Evolutionary conservation across 1,140 invertebrate species (phyloP).

Genomic region (Drosophila lowei): DNA sequence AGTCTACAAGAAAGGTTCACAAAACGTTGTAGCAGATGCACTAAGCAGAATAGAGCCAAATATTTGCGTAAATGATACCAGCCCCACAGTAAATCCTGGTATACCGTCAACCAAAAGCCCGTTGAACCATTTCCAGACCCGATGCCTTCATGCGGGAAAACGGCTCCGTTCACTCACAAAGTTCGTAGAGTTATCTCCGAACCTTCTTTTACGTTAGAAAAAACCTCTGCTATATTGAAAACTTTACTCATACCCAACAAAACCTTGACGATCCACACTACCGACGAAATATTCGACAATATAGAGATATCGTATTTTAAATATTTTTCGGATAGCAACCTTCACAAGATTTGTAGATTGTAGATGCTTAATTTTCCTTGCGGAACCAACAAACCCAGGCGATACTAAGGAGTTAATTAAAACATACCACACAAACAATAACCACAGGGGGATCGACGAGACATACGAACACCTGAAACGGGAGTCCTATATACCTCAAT

Average conservation of each 20-base stretch:
- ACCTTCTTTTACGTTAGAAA: no score
- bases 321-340: background rate
- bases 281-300: background rate
- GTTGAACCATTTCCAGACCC: no score
- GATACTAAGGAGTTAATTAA: background rate
- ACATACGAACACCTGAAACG: no score
- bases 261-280: background rate
- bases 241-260: no score
- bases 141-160: no score
- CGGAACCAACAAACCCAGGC: background rate
- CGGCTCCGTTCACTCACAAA: no score
- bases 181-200: no score
- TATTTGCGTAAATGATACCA: background rate
- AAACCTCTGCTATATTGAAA: no score
- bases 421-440: conserved; percentile 8
- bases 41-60: conserved; percentile 1
- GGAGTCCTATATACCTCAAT: conserved; percentile 7
- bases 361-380: background rate
- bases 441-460: no score
- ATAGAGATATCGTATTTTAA: background rate
- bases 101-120: background rate
- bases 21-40: background rate
- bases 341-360: background rate
- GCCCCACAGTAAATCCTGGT: background rate
- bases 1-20: no score